Base-by-base conservation (phyloP, 2,113 vertebrate genomes). In the Muntiacus reevesi region DNA sequence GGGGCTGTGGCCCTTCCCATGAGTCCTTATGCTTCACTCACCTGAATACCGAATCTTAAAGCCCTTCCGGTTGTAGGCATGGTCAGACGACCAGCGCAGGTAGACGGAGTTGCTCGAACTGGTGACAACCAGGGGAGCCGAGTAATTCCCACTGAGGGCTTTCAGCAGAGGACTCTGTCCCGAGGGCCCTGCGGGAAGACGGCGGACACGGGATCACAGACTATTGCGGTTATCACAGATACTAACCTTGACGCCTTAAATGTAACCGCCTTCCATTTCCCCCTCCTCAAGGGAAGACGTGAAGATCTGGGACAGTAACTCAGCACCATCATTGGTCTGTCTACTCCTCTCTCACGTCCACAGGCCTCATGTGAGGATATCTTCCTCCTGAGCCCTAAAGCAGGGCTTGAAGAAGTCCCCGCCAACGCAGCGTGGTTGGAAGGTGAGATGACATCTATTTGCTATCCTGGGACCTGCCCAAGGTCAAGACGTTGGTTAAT, bases 31-130 rank as follows among this genome's bases (percentile, higher is more conserved):
- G 40, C 1, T 23, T 3, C 0, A 96, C 99, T 99, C 79, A 99
- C 99, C 99, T 3, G 99, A 99, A 98, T 99, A 99, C 55, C 99
- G 99, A 86, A 99, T 99, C 97, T 99, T 99, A 98, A 99, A 99
- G 60, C 99, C 99, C 98, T 99, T 99, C 97, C 99, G 99, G 97
- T 99, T 99, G 98, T 99, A 99, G 21, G 99, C 99, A 0, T 99
- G 99, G 96, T 99, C 99, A 4, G 99, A 99, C 17, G 99, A 99
- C 99, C 99, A 99, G 95, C 99, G 99, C 89, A 99, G 99, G 97
- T 99, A 99, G 78, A 99, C 99, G 87, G 98, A 99, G 98, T 99
- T 99, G 85, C 98, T 99, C 0, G 99, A 99, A 98, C 99, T 99
- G 97, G 99, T 99, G 97, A 99, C 99, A 4, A 99, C 99, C 97